Base-by-base conservation (phyloP, 2,888 invertebrate genomes). In the Erynnis tages region DNA sequence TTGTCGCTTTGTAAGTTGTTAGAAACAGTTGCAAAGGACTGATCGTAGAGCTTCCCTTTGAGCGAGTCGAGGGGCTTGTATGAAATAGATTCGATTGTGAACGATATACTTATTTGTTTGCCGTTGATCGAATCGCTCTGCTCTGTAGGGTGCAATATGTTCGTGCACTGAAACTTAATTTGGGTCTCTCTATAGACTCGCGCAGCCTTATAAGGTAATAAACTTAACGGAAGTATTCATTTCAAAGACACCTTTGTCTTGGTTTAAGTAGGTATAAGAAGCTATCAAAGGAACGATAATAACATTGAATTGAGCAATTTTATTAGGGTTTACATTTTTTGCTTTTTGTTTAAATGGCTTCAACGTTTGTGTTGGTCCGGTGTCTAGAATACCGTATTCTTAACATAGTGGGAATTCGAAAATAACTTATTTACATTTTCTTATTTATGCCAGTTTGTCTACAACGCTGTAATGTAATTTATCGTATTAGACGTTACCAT, bases 31-130 rank as follows among this genome's bases (percentile, higher is more conserved):
- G 73, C 79, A 76, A 76, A 76, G 74, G 75, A 71, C 65, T 59
- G 62, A 60, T 50, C 58, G 56, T 55, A 57, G 61, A 79, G 81
- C 77, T 84, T 82, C 84, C 67, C 85, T 85, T 84, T 84, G 86
- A 86, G 73, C 52, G 65, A 64, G 67, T 77, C 78, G 77, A 69
- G 73, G 76, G 82, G 78, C 75, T 78, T 79, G 75, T 72, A 66
- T 67, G 73, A 63, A 75, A 74, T 75, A 66, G 74, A 78, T 69
- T 73, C 72, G 71, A 76, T 78, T 77, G 77, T 81, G 73, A 69
- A 64, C 79, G 73, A 82, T 80, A 81, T 73, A 72, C 79, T 80
- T 84, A 83, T 78, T 82, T 83, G 82, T 84, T 84, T 84, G 84
- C 71, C 67, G 63, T 64, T 78, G 82, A 86, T 85, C 79, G 83